Percentiles rank a stretch among this genome's conserved stretches.
These are phyloP conservation scores for Tachina lurida DNA, from an alignment of 2,888 invertebrate genomes.

Conservation along the genomic window DNA sequence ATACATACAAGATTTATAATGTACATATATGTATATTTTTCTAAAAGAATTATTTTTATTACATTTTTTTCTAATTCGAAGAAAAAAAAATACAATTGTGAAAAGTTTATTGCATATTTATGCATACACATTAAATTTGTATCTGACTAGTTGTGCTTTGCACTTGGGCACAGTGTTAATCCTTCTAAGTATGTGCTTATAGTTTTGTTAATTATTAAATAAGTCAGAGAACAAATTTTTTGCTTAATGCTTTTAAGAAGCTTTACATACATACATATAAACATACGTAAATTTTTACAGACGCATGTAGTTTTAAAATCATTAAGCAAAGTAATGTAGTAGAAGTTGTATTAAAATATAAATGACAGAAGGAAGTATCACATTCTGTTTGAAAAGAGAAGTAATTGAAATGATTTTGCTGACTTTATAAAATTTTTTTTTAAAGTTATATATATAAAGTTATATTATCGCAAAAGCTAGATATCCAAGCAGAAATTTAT, in stretches of 20 bases:
- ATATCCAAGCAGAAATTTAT: too few relatives aligned
- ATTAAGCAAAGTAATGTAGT: background rate
- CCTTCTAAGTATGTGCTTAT: constrained; percentile 29
- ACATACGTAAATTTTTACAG: background rate
- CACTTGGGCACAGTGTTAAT: constrained; percentile 53
- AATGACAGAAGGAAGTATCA: too few relatives aligned
- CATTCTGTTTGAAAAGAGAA: too few relatives aligned
- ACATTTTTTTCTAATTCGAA: constrained; percentile 34
- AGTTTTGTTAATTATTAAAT: constrained; percentile 35
- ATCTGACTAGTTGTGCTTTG: constrained; percentile 60
- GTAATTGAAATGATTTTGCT: too few relatives aligned
- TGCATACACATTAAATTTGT: constrained; percentile 62
- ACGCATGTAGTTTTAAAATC: background rate
- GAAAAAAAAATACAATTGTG: constrained; percentile 67
- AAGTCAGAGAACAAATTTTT: background rate
- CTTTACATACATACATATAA: background rate
- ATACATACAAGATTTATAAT: background rate
- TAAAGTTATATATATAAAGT: too few relatives aligned
- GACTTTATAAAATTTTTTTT: too few relatives aligned
- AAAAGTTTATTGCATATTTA: constrained; percentile 71
- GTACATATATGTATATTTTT: background rate
- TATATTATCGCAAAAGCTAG: too few relatives aligned
- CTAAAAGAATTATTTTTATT: constrained; percentile 13
- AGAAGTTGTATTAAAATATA: too few relatives aligned
- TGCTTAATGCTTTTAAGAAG: too few relatives aligned